Evolutionary conservation across 2,888 invertebrate genomes (phyloP), one percentile per base, ranked within the genome.

Genomic region (Meliscaeva auricollis): DNA sequence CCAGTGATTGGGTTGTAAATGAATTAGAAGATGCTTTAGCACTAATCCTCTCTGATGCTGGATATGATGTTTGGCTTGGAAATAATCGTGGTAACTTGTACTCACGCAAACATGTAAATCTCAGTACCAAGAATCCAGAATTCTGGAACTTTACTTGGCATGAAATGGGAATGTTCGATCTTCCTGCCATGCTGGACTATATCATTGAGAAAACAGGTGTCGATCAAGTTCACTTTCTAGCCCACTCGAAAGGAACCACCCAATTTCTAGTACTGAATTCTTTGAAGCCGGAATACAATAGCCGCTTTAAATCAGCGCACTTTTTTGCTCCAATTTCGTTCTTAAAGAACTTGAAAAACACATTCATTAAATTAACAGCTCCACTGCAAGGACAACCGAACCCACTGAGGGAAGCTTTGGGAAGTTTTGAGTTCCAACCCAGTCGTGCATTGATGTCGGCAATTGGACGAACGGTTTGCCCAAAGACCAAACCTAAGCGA

Each of bases 31-130:
- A 89, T 44, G 87, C 89, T 0, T 66, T 90, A 62, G 91, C 89
- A n/a, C n/a, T n/a, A n/a, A 84, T 90, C 8, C 88, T 96, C 11
- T 94, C 95, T 0, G 95, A 96, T 88, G 93, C 93, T 83, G 96
- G 95, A 3, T 96, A 94, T 88, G 96, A 96, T 87, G 95, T 96
- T 0, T 97, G 97, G 97, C 91, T 97, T 92, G 96, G 96, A 0
- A 97, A 97, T 89, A 94, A 94, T 4, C 94, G 97, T n/a, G 97
- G 97, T 13, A 96, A 95, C 11, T 9, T 11, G 9, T 38, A 38
- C 52, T 90, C 90, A 0, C 89, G 81, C 26, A 88, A 87, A 5
- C 90, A 90, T 50, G 88, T 88, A 8, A 87, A 74, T n/a, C 87
- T 88, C 35, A 87, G 84, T 0, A 87, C 88, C 1, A 4, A 87